A percentile compares a stretch with the other conserved stretches of the same genome.
Conservation (phyloP, 1,140 invertebrate genomes). For the Atta texana region DNA sequence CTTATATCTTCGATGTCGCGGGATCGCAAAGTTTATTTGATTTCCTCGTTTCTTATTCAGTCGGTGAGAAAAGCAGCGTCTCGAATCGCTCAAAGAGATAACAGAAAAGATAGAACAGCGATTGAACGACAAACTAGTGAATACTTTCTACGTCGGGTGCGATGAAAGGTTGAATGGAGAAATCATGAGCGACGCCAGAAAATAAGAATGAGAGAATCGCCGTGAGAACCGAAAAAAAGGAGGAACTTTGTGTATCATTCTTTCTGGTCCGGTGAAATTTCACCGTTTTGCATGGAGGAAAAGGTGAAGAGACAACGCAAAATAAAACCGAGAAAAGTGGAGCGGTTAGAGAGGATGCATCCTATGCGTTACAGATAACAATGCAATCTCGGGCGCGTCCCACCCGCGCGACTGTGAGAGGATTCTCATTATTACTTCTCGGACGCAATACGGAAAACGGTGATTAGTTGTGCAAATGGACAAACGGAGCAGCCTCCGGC, state of each 20-base stretch:
- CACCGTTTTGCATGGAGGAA: conserved; percentile 30
- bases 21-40: background rate
- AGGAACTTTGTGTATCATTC: conserved; percentile 14
- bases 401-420: conserved; percentile 24
- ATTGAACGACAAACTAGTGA: conserved; percentile 47
- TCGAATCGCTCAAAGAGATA: conserved; percentile 2
- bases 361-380: conserved; percentile 22
- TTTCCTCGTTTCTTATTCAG: conserved; percentile 28
- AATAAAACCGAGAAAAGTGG: conserved; percentile 47
- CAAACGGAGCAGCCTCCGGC: background rate
- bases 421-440: conserved; percentile 54
- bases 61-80: conserved; percentile 1
- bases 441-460: conserved; percentile 36
- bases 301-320: conserved; percentile 35
- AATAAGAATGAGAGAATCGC: conserved; percentile 36
- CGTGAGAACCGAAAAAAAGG: conserved; percentile 51
- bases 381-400: conserved; percentile 26
- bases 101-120: conserved; percentile 10
- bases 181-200: conserved; percentile 46
- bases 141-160: conserved; percentile 47
- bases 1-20: background rate
- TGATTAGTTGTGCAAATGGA: conserved; percentile 59
- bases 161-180: conserved; percentile 54
- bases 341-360: conserved; percentile 22
- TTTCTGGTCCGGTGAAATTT: conserved; percentile 26